These are phyloP conservation scores for Cataglyphis hispanica DNA, from an alignment of 1,140 invertebrate genomes.

Conservation along the genomic window DNA sequence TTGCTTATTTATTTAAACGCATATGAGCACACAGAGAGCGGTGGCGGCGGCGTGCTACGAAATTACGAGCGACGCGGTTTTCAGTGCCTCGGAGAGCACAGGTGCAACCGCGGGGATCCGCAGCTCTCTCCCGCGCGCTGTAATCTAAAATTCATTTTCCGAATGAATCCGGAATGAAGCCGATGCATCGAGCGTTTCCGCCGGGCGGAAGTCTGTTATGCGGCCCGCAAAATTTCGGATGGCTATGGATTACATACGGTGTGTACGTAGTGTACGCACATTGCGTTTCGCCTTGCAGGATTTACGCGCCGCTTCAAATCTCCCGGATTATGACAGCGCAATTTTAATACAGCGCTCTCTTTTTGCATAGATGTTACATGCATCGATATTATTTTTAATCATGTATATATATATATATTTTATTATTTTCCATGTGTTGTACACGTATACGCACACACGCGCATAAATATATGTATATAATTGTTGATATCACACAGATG, in stretches of 20 bases:
- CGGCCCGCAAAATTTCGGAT: constrained; percentile 36
- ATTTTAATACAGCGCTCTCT: neutral
- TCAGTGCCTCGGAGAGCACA: constrained; percentile 37
- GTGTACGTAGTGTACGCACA: no score
- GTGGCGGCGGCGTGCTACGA: constrained; percentile 20
- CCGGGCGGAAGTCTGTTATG: constrained; percentile 37
- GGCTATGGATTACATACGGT: neutral
- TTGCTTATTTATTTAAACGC: constrained; percentile 72
- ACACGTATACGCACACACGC: no score
- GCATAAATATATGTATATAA: no score
- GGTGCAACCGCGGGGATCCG: constrained; percentile 50
- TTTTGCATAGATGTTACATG: neutral
- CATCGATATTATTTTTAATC: constrained; percentile 19
- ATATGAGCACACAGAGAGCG: constrained; percentile 29
- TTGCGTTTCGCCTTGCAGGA: constrained; percentile 20
- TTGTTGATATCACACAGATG: no score
- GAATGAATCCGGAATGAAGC: constrained; percentile 69
- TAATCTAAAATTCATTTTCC: constrained; percentile 74
- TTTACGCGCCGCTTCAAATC: constrained; percentile 54
- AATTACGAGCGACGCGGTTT: constrained; percentile 60
- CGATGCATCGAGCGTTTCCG: constrained; percentile 44
- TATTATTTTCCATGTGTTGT: no score
- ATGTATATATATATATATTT: neutral
- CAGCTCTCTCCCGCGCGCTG: constrained; percentile 18
- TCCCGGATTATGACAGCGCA: constrained; percentile 36